Conservation (phyloP, 2,113 vertebrate species). For the Falco punctatus region DNA sequence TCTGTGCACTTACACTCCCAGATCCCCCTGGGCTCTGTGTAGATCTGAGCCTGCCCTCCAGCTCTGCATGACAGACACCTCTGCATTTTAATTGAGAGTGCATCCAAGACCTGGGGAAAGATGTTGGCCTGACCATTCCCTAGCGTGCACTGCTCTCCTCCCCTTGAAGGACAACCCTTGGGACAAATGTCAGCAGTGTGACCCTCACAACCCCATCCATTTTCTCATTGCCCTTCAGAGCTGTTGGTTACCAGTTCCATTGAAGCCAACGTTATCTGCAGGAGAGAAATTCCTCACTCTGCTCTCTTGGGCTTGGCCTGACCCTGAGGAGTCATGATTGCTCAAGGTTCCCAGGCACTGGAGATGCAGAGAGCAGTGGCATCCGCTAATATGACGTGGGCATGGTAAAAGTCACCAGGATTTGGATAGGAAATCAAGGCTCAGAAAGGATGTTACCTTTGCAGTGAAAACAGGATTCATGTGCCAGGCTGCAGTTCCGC, state of each 20-base stretch:
- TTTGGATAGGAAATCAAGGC: not conserved
- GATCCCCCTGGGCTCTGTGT: not conserved
- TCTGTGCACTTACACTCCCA: not conserved
- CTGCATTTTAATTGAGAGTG: not conserved
- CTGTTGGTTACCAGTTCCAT: not conserved
- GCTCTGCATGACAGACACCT: not conserved
- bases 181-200: not conserved
- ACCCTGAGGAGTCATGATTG: not conserved
- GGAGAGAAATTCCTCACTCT: not conserved
- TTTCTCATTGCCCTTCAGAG: not conserved
- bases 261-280: not conserved
- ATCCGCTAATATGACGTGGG: not conserved
- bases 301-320: not conserved
- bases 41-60: not conserved
- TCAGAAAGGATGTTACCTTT: not conserved
- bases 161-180: not conserved
- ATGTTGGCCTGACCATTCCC: not conserved
- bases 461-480: not conserved
- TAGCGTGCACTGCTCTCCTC: not conserved
- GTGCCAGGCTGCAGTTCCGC: not conserved
- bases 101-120: not conserved
- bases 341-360: not conserved
- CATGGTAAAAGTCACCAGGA: not conserved
- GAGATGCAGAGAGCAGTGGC: not conserved
- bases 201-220: not conserved